Percentiles rank a stretch among this genome's conserved stretches.
Evolutionary conservation across 2,797 vertebrate species (phyloP).

Genomic region (Cynodonichthys magdalenae): DNA sequence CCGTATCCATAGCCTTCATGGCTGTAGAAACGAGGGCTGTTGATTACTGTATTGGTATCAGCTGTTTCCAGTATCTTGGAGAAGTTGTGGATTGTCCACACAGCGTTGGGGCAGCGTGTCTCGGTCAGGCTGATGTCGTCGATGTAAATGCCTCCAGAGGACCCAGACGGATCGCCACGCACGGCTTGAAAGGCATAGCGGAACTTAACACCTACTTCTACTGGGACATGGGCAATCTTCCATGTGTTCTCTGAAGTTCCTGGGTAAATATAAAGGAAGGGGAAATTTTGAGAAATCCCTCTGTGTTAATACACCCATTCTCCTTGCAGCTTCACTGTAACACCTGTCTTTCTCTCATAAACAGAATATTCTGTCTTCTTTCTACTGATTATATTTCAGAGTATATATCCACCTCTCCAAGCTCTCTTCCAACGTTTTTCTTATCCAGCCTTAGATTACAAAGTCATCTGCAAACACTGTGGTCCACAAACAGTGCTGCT

Average conservation of each 20-base stretch:
- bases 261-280: conserved; percentile 13
- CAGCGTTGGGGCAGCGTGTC: conserved; percentile 83
- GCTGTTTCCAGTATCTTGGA: conserved; percentile 74
- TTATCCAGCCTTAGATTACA: too few species aligned
- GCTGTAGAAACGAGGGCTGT: conserved; percentile 88
- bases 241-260: conserved; percentile 76
- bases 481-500: too few species aligned
- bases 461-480: too few species aligned
- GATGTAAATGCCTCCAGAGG: conserved; percentile 83
- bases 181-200: conserved; percentile 90
- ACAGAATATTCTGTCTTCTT: too few species aligned
- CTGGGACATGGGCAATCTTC: conserved; percentile 88
- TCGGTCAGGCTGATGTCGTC: conserved; percentile 89
- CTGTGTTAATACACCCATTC: too few species aligned
- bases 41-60: not conserved
- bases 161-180: conserved; percentile 70
- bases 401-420: too few species aligned
- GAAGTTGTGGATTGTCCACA: conserved; percentile 88
- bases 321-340: too few species aligned
- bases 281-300: too few species aligned
- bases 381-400: too few species aligned
- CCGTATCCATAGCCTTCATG: conserved; percentile 89
- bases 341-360: too few species aligned
- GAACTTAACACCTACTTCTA: conserved; percentile 85
- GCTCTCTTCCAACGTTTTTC: too few species aligned